Conservation (phyloP, 1,140 invertebrate genomes). For the Calephelis nemesis region DNA sequence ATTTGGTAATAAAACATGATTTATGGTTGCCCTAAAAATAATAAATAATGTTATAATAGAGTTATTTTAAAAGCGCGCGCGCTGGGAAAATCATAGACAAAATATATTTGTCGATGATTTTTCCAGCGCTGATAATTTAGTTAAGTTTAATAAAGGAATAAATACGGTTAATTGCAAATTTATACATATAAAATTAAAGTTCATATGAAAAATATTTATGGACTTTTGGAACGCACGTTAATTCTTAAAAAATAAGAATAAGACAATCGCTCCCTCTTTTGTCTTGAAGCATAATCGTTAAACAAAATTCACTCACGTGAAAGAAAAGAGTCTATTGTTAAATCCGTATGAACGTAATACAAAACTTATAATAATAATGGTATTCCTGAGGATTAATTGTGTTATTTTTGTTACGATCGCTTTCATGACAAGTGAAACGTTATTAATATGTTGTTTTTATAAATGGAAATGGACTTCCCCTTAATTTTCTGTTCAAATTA, state of each 20-base stretch:
- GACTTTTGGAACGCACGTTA: background rate
- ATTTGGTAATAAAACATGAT: no score
- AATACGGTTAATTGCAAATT: no score
- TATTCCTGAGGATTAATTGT: conserved; percentile 58
- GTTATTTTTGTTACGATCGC: conserved; percentile 54
- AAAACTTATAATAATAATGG: conserved; percentile 65
- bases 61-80: no score
- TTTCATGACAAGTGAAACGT: conserved; percentile 45
- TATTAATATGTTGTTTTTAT: conserved; percentile 51
- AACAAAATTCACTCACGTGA: conserved; percentile 55
- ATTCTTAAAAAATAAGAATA: background rate
- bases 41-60: no score
- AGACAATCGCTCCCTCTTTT: conserved; percentile 24
- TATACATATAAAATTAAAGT: no score
- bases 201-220: background rate
- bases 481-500: no score
- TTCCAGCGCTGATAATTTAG: no score
- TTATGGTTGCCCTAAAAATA: no score
- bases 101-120: no score
- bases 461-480: background rate
- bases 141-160: no score
- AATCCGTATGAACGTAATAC: conserved; percentile 48
- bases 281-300: conserved; percentile 35
- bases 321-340: conserved; percentile 61
- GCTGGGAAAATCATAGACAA: no score